Evolutionary conservation across 2,113 vertebrate genomes (phyloP), one percentile per base, ranked within the genome.

Genomic region (Psophia crepitans): DNA sequence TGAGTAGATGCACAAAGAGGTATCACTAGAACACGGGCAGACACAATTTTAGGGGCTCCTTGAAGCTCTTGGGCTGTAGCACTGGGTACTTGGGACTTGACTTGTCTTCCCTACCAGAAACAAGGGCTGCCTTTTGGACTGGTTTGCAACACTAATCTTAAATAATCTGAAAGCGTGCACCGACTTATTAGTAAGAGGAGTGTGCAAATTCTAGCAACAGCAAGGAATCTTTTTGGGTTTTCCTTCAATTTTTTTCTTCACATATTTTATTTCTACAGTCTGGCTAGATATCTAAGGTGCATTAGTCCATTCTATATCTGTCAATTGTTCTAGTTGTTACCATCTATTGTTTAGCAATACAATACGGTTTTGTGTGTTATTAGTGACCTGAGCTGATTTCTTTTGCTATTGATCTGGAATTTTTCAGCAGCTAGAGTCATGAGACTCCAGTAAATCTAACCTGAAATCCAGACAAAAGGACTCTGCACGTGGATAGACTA

Each of bases 1-100:
- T 89, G 60, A 33, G 39, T 6, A 32, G 48, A 57, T 46, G 12
- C 27, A 64, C 14, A 49, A 68, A 84, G 27, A 69, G 18, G 33
- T 93, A 63, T 68, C 60, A 41, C 49, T 33, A 60, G 32, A 48
- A 44, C 0, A 3, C 0, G 0, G 41, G 54, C 5, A 57, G 69
- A 80, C 26, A 70, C 19, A 80, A 5, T 6, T 85, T 85, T 16
- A n/a, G 35, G 30, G 49, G 8, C 23, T 66, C 14, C 39, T 51
- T 24, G 30, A 53, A 80, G n/a, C 20, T 81, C 46, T n/a, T 37
- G 58, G n/a, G 3, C 49, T 76, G 44, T 7, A 77, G 19, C 27
- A 44, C 33, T 43, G 78, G 11, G 33, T 35, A n/a, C 22, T n/a
- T 11, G 8, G 30, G 30, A 7, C 37, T 48, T 22, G 43, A 33